phyloP scores from a whole-genome alignment of 2,797 vertebrate genomes.

The Falco novaeseelandiae region DNA sequence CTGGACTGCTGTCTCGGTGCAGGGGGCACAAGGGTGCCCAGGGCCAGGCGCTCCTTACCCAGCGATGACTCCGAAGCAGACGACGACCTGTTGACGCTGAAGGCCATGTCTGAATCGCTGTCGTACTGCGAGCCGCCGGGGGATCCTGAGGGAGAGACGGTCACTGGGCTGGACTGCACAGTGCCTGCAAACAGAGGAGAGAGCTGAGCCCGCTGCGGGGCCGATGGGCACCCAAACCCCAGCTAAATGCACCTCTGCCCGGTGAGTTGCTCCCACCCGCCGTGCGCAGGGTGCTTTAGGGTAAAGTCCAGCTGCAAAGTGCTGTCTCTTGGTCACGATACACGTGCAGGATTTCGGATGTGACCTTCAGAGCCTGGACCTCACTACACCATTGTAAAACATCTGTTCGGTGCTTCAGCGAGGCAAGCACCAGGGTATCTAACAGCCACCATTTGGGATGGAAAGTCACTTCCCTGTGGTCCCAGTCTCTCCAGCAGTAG shows the following conservation, averaged over 20 bases:
- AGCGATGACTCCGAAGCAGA: slow-evolving; percentile 97
- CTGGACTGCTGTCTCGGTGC: accelerated
- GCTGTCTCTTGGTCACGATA: accelerated
- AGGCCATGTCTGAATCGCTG: slow-evolving; percentile 96
- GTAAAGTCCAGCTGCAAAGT: background rate
- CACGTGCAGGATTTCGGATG: background rate
- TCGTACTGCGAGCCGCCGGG: slow-evolving; percentile 93
- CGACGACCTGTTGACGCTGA: slow-evolving; percentile 95
- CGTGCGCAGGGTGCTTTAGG: accelerated
- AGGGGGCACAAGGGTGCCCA: accelerated
- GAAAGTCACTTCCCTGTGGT: accelerated
- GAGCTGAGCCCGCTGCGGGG: background rate
- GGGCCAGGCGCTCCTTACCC: slow-evolving; percentile 78
- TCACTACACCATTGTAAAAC: accelerated
- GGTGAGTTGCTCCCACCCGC: background rate
- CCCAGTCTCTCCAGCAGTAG: background rate
- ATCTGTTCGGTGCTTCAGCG: background rate
- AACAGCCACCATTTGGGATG: background rate
- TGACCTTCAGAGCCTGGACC: background rate
- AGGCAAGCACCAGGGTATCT: background rate
- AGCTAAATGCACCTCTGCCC: background rate
- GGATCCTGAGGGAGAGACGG: slow-evolving; percentile 88
- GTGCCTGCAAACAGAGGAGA: slow-evolving; percentile 83
- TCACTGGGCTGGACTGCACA: slow-evolving; percentile 87
- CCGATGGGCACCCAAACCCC: background rate